Evolutionary conservation across 1,140 invertebrate genomes (phyloP).

Genomic region (Drosophila pectinifera): DNA sequence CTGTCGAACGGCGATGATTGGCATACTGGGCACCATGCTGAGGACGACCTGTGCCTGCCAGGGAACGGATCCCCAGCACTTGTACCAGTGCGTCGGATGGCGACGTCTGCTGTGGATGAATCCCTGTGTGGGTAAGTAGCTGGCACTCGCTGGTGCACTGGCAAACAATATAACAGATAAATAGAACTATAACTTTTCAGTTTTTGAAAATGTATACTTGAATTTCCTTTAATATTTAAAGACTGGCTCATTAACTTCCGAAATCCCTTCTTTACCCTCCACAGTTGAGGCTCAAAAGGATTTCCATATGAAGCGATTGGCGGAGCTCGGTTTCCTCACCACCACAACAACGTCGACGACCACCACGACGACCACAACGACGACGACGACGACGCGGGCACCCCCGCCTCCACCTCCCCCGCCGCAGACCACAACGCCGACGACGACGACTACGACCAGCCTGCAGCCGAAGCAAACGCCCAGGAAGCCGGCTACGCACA

Average conservation of each 20-base stretch:
- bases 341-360: constrained; percentile 85
- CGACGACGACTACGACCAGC: constrained; percentile 73
- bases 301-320: constrained; percentile 90
- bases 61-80: constrained; percentile 91
- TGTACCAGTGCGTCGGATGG: constrained; percentile 95
- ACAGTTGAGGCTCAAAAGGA: constrained; percentile 95
- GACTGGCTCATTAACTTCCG: neutral
- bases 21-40: constrained; percentile 93
- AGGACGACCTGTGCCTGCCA: constrained; percentile 93
- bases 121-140: constrained; percentile 93
- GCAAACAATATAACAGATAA: too few species aligned
- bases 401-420: constrained; percentile 72
- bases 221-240: too few species aligned
- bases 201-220: too few species aligned
- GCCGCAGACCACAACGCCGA: constrained; percentile 66
- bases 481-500: constrained; percentile 73
- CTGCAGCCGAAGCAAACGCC: constrained; percentile 71
- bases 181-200: too few species aligned
- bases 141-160: neutral
- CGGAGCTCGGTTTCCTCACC: constrained; percentile 85
- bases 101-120: constrained; percentile 96
- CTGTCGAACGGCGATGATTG: constrained; percentile 92
- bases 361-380: constrained; percentile 80
- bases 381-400: constrained; percentile 70
- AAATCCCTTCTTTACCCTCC: neutral